Evolutionary conservation across 2,113 vertebrate genomes (phyloP).

Genomic region (Mustela nigripes): DNA sequence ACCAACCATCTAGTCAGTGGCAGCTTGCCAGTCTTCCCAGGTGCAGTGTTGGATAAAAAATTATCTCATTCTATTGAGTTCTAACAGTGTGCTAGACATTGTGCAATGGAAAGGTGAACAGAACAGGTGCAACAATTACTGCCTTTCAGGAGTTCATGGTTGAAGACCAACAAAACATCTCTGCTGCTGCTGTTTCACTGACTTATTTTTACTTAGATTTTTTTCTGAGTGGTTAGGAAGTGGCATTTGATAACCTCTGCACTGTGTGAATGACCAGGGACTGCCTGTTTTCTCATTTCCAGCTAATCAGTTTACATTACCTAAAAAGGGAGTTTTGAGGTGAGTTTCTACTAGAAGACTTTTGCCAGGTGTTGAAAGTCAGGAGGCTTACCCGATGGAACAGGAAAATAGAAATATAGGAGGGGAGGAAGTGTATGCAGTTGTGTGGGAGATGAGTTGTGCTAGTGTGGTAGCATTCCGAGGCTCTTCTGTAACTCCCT

Average conservation of each 20-base stretch:
- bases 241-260: conserved; percentile 70
- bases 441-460: conserved; percentile 31
- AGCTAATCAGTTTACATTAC: conserved; percentile 74
- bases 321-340: conserved; percentile 47
- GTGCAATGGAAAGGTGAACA: conserved; percentile 63
- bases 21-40: conserved; percentile 80
- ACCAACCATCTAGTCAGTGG: conserved; percentile 69
- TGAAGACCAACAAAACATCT: conserved; percentile 70
- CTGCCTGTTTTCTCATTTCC: conserved; percentile 61
- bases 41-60: conserved; percentile 78
- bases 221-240: conserved; percentile 67
- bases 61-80: conserved; percentile 77
- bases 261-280: conserved; percentile 59
- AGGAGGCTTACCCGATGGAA: conserved; percentile 27
- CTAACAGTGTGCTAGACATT: conserved; percentile 76
- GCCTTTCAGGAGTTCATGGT: conserved; percentile 64
- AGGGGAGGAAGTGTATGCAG: conserved; percentile 40
- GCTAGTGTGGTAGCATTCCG: neutral
- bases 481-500: neutral
- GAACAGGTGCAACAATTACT: conserved; percentile 72
- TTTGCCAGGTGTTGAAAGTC: conserved; percentile 60
- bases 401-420: conserved; percentile 13
- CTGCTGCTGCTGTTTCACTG: conserved; percentile 39
- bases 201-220: conserved; percentile 69
- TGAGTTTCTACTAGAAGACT: conserved; percentile 60